Base-by-base conservation (phyloP, 1,140 invertebrate genomes). In the Danaus melanippus region DNA sequence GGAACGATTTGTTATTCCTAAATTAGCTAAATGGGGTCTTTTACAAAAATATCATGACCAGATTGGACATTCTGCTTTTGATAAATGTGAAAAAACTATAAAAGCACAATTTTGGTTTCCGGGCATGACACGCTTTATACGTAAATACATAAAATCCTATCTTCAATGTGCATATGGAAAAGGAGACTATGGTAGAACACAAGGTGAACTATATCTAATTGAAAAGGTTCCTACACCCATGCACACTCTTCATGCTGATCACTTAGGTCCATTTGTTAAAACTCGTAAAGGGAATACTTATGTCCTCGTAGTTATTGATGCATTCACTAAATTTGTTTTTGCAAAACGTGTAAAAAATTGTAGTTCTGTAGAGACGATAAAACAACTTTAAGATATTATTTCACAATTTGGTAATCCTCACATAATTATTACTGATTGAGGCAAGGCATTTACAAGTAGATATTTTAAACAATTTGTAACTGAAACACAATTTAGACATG, bases 291-390 rank as follows among this genome's bases (percentile, higher is more conserved):
- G 60, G 0, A 66, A 74, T 42, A 41, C 43, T 0, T 67, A 71
- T 49, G 40, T 80, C 5, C 43, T 75, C 2, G 69, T 70, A 0
- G 56, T 72, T 1, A 64, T 76, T 6, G 77, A 80, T 45, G 44
- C 64, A 0, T 78, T 78, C 12, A 70, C 68, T 0, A 78, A 78
- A 50, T 78, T 73, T 53, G 56, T 65, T 8, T 70, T 64, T 41
- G 59, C 67, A 0, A 53, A 46, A 15, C 15, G 70, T 10, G 64
- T 53, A 0, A 69, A 56, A 58, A 63, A 56, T 11, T 53, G 43
- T 15, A 67, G 53, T 17, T 63, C 71, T 1, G 17, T 58, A 8
- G 63, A 70, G 15, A 62, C 64, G 1, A 64, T 78, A 10, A 48
- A 46, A 42, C n/a, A 15, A 1, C 32, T 74, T 10, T 46, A 61